Conservation (phyloP, 1,140 invertebrate species). For the Whitmania pigra region DNA sequence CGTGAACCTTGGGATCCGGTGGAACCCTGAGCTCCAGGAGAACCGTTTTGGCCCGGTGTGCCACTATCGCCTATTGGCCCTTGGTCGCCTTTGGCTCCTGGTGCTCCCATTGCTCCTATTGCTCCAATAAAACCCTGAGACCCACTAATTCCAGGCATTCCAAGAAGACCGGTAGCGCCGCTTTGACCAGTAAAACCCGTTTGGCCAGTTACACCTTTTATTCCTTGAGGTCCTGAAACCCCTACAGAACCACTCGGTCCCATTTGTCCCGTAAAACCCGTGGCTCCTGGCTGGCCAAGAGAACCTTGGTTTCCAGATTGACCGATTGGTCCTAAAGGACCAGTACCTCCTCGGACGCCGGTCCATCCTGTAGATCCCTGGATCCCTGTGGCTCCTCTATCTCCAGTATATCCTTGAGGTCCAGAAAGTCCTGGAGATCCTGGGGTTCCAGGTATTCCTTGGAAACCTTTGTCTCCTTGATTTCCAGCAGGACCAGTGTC, state of each 20-base stretch:
- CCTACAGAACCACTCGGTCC: conserved; percentile 42
- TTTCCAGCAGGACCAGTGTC: conserved; percentile 47
- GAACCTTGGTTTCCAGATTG: conserved; percentile 24
- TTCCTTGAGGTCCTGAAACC: conserved; percentile 41
- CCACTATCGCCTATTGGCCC: conserved; percentile 7
- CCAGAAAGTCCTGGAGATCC: conserved; percentile 10
- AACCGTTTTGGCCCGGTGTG: conserved; percentile 11
- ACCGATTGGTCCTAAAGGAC: conserved; percentile 26
- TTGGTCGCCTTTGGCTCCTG: conserved; percentile 15
- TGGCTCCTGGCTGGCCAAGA: conserved; percentile 55
- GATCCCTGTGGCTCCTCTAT: conserved; percentile 13
- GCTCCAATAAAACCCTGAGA: conserved; percentile 45
- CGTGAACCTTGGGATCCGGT: not conserved
- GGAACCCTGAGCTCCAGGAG: no score
- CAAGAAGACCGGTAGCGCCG: conserved; percentile 16
- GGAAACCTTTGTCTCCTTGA: conserved; percentile 34
- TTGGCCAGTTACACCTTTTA: conserved; percentile 47
- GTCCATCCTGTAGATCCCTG: conserved; percentile 20
- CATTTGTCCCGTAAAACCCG: conserved; percentile 22
- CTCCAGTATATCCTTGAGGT: conserved; percentile 16
- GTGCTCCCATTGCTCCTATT: conserved; percentile 38
- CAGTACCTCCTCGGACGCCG: conserved; percentile 47
- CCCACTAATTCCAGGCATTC: conserved; percentile 41
- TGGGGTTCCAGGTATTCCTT: conserved; percentile 19
- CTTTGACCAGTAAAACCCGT: conserved; percentile 13